Evolutionary conservation across 1,140 invertebrate genomes (phyloP), one percentile per base, ranked within the genome.

Genomic region (Zaprionus nigranus): DNA sequence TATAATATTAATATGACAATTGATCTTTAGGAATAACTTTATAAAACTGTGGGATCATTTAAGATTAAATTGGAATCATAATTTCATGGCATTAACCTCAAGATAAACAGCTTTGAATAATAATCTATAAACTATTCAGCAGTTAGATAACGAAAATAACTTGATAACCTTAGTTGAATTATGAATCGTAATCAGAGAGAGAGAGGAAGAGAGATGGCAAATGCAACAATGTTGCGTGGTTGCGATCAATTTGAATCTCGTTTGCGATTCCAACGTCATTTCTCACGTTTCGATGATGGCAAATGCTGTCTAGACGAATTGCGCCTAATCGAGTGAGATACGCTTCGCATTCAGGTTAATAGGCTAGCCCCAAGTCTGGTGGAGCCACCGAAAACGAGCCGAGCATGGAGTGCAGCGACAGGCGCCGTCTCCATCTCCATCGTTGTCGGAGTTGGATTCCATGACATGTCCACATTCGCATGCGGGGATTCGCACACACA

Each of bases 321-420:
- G 17, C 28, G 49, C 30, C 38, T 75, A 63, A 69, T 75, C 66
- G 64, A 28, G 11, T 61, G 38, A 26, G 65, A 51, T 51, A 51
- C 46, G 46, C 20, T 51, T 13, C 17, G 20, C 46, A 51, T 51
- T 51, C 72, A 58, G 72, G 72, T 75, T 75, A 75, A 75, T 75
- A 63, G 72, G 72, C 66, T 70, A 40, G 17, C 12, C 26, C 30
- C 5, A n/a, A 17, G 15, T 46, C n/a, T 17, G 22, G 22, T 4
- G 9, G 1, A 38, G 26, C 56, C 24, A 53, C 5, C 5, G 40
- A 13, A 38, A 38, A 38, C 30, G 30, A 34, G 9, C 3, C 40
- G 22, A 24, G 9, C 11, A 34, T 24, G 49, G 2, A 26, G 22
- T 11, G 7, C 34, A 13, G 46, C 17, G 51, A 51, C 46, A 22